A percentile compares a stretch with the other conserved stretches of the same genome.
Conservation (phyloP, 2,113 vertebrate genomes). For the Copsychus sechellarum region DNA sequence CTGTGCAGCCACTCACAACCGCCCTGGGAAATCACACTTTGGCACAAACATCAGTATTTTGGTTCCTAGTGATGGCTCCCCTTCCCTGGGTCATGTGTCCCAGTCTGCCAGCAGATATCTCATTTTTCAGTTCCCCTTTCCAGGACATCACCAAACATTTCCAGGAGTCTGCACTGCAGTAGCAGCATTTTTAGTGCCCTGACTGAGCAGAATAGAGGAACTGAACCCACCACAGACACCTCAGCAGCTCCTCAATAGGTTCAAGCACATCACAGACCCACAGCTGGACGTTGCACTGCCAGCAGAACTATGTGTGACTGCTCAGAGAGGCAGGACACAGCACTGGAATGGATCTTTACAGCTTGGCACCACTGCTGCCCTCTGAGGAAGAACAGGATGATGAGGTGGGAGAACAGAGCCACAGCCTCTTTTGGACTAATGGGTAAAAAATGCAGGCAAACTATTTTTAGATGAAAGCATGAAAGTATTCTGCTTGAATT, state of each 20-base stretch:
- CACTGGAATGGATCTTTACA: conserved; percentile 53
- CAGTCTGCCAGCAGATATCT: background rate
- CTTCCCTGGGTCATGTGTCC: background rate
- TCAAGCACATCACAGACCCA: background rate
- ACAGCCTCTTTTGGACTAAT: conserved; percentile 49
- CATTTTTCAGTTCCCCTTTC: background rate
- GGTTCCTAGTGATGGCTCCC: background rate
- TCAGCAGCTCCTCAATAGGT: background rate
- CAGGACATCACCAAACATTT: background rate
- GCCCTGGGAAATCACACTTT: background rate
- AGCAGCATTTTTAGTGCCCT: background rate
- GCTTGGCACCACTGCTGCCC: conserved; percentile 54
- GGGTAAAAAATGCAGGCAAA: conserved; percentile 65
- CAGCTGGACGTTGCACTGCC: background rate
- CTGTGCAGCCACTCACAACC: background rate
- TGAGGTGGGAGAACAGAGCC: conserved; percentile 64
- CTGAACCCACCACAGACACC: background rate
- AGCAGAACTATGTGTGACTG: background rate
- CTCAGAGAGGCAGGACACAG: background rate
- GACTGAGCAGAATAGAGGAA: background rate
- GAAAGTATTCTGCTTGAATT: conserved; percentile 57
- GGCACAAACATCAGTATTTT: background rate
- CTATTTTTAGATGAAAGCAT: conserved; percentile 72
- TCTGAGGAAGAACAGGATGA: conserved; percentile 50
- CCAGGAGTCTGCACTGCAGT: background rate